phyloP scores from a whole-genome alignment of 2,888 invertebrate genomes.

The Scaptomyza tumidula region DNA sequence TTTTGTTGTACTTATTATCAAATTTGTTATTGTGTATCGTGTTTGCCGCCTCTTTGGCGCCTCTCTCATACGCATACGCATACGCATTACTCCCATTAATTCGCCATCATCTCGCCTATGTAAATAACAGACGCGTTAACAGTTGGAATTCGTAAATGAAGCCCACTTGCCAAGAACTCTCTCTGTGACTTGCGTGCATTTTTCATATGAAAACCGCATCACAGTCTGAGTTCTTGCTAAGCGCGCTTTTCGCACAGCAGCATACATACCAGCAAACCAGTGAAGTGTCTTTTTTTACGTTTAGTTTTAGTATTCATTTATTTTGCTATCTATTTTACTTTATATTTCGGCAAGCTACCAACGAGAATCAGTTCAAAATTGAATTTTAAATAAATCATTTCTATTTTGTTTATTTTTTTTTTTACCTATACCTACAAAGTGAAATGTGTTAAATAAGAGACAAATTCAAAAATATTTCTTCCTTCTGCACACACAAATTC shows the following conservation, averaged over 20 bases:
- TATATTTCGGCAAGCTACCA: constrained; percentile 58
- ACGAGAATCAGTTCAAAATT: constrained; percentile 84
- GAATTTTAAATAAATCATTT: constrained; percentile 57
- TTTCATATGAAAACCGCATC: constrained; percentile 87
- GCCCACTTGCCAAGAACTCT: constrained; percentile 88
- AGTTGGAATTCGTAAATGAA: constrained; percentile 44
- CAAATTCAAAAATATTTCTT: neutral
- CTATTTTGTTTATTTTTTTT: neutral
- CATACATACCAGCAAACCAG: constrained; percentile 56
- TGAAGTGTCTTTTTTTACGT: constrained; percentile 1
- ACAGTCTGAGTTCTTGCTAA: constrained; percentile 98
- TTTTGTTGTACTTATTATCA: neutral
- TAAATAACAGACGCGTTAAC: constrained; percentile 42
- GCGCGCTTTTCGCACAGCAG: constrained; percentile 85
- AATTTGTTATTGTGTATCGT: constrained; percentile 1
- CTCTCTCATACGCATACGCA: constrained; percentile 28
- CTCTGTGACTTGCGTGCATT: constrained; percentile 91
- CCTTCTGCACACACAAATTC: constrained; percentile 1
- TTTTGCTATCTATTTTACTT: constrained; percentile 11
- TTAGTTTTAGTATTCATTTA: constrained; percentile 6
- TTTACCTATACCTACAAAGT: constrained; percentile 24
- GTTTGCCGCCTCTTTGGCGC: constrained; percentile 3
- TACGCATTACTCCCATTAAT: constrained; percentile 8
- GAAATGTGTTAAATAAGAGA: constrained; percentile 34
- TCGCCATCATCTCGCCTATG: constrained; percentile 31